Base-by-base conservation (phyloP, 2,113 vertebrate species). In the Garra rufa region DNA sequence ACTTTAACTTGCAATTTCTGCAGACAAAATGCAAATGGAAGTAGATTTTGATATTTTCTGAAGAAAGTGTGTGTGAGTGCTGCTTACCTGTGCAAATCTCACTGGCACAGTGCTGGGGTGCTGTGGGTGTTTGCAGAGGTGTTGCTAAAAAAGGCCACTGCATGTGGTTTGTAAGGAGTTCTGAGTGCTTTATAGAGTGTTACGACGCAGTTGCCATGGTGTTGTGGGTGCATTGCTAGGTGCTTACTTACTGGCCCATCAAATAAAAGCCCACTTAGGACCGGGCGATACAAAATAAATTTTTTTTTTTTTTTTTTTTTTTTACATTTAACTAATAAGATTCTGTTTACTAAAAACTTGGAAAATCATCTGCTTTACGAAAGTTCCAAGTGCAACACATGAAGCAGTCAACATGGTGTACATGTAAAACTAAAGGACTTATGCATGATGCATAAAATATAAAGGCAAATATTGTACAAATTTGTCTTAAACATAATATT, bases 71-170 rank as follows among this genome's bases (percentile, higher is more conserved):
- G 34, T 41, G 38, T 24, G 69, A 24, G 21, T 21, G 30, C 9
- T 44, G 21, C 38, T 71, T 44, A 44, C 41, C 69, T 71, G 69
- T 24, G 21, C 69, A 71, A 10, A 71, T 43, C 38, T n/a, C 19
- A 7, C 4, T n/a, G 67, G 67, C 67, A 43, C 38, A 71, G 21
- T 13, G 10, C 69, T 71, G 41, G 69, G 69, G 9, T 71, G 69
- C 38, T 43, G 69, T 71, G 41, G 69, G 41, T 71, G 69, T 71
- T 71, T 71, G 69, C 38, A 44, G 69, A 71, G 69, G 38, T 44
- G 69, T 71, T 71, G 34, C 69, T 71, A 44, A 71, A 71, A 44
- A 14, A 44, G 21, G 69, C 69, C 1, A 21, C 21, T 71, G 38
- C 5, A 7, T 71, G 38, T 71, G 69, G 38, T 71, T 71, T 44